Percentiles rank a stretch among this genome's conserved stretches.
Conservation (phyloP, 2,888 invertebrate genomes). For the Agapostemon virescens region DNA sequence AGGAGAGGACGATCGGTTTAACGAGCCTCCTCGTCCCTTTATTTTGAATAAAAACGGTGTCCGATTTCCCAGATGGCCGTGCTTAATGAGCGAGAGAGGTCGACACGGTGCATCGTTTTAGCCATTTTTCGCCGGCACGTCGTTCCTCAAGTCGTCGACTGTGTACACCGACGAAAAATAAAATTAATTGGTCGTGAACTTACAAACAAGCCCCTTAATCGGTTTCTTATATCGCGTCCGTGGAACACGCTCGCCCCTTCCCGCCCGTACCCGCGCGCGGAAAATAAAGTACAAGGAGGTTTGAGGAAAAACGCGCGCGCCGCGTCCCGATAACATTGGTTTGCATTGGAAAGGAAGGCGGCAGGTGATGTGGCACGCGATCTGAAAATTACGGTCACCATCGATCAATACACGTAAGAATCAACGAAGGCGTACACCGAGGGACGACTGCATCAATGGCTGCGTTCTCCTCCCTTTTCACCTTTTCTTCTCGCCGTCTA, state of each 20-base stretch:
- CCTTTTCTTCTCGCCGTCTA: neutral
- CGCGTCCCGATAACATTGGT: conserved; percentile 59
- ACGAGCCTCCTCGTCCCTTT: neutral
- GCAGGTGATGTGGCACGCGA: conserved; percentile 67
- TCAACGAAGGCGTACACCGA: conserved; percentile 58
- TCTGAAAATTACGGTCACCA: conserved; percentile 67
- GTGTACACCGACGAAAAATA: conserved; percentile 11
- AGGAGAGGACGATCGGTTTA: neutral
- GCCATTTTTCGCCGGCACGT: conserved; percentile 13
- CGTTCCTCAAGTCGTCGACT: conserved; percentile 6
- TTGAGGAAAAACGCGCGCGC: conserved; percentile 59
- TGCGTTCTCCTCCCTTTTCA: conserved; percentile 19
- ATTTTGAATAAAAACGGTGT: neutral
- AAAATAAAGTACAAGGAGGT: conserved; percentile 43
- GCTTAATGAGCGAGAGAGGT: neutral
- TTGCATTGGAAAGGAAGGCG: conserved; percentile 62
- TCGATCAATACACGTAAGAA: conserved; percentile 65
- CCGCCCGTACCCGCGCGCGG: conserved; percentile 20
- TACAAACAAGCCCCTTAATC: conserved; percentile 50
- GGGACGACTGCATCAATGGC: conserved; percentile 62
- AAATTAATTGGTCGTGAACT: conserved; percentile 40
- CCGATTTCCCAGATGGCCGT: too few relatives aligned
- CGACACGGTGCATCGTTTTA: neutral
- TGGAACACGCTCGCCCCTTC: conserved; percentile 1
- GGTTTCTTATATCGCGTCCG: conserved; percentile 31